Evolutionary conservation across 2,113 vertebrate genomes (phyloP), one percentile per base, ranked within the genome.

Genomic region (Cairina moschata): DNA sequence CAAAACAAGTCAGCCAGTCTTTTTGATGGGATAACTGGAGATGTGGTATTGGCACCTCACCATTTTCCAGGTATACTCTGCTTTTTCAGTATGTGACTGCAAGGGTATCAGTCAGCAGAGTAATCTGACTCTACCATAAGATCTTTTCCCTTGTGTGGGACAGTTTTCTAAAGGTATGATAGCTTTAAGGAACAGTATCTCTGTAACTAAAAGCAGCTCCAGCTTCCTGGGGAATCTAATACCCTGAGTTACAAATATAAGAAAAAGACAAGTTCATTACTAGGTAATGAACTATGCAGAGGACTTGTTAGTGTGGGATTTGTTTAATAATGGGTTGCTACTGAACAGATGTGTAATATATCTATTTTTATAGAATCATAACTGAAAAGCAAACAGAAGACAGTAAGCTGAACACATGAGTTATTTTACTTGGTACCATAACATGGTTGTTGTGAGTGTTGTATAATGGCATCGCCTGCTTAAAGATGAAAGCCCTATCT

Each of bases 31-130:
- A 18, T 10, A 38, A 6, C 13, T 22, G 29, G 40, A 85, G 40
- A 40, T 36, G 9, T 21, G 25, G 7, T 18, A 22, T 22, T 38
- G 22, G 11, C n/a, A 42, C 2, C 2, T 2, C 12, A 3, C 17
- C n/a, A 50, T 36, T 75, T 83, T 46, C 34, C 2, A 4, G 16
- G 17, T 26, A 25, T 31, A 11, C 1, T 75, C 44, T 68, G 4
- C 18, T 7, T 79, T 88, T 87, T 48, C 31, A 28, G 3, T 7
- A 13, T 14, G 15, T 0, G 5, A 73, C 40, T 69, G 6, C 32
- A 65, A 74, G 34, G 29, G 56, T 2, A 38, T 17, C 18, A 54
- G 23, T 26, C 52, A 81, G 28, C 40, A 90, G 65, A 86, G 34
- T 38, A 77, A 5, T 29, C 44, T 82, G 55, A 26, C 6, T 71